Base-by-base conservation (phyloP, 2,888 invertebrate genomes). In the Calliphora vomitoria region DNA sequence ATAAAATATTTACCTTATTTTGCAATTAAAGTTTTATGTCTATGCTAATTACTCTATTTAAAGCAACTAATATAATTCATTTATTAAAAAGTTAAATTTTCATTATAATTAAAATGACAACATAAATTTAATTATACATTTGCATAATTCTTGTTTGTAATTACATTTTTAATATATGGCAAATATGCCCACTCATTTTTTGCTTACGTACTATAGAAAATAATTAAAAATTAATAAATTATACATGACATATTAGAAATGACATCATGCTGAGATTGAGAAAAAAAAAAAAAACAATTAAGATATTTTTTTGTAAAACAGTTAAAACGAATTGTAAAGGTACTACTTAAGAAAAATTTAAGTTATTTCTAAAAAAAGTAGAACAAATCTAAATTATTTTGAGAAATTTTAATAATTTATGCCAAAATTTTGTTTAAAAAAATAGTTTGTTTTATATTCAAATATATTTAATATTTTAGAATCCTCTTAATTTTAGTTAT, bases 221-320 rank as follows among this genome's bases (percentile, higher is more conserved):
- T 71, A 76, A 83, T 76, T 69, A 69, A 82, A 81, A 55, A 62
- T 75, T 53, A 71, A 82, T 81, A 85, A 71, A 72, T 78, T 69
- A 79, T 68, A 72, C 58, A 60, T 80, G 74, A 74, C 79, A 75
- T 71, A 71, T 82, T 82, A 72, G 72, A 86, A 74, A 74, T 86
- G 79, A 82, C 82, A 82, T 74, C 78, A 86, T 60, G 50, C 44
- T 50, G 58, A 35, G 35, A 8, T 3, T 35, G 8, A 62, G 35
- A 3, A 13, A 8, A 13, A 6, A 15, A 31, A 15, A 31, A 60
- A 31, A 10, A 13, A 4, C 31, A 11, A 31, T 31, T 60, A 58
- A 58, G 10, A 58, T 20, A 15, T 20, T 58, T 20, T 25, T 20
- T 11, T 20, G 0, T 55, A 8, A 55, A 55, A 8, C 8, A 55